phyloP scores from a whole-genome alignment of 2,888 invertebrate species.

The Eristalis intricaria region DNA sequence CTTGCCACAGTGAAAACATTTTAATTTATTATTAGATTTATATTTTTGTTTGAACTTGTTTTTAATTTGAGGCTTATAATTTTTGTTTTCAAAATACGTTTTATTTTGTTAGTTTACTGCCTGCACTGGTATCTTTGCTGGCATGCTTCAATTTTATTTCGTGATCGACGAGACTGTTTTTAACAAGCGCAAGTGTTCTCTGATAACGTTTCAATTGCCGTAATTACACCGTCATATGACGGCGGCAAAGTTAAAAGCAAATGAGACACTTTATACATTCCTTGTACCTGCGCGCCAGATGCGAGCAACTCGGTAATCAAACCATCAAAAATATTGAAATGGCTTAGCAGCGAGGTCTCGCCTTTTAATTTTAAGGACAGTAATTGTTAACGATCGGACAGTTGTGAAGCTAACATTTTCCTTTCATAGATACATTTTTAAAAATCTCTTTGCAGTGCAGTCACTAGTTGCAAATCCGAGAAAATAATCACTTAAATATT shows the following conservation, averaged over 20 bases:
- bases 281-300: constrained; percentile 77
- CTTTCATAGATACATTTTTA: constrained; percentile 42
- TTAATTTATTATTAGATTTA: no score
- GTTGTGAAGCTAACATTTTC: constrained; percentile 33
- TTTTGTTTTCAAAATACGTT: constrained; percentile 62
- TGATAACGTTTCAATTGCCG: no score
- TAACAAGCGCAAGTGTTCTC: constrained; percentile 77
- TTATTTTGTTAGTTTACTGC: constrained; percentile 72
- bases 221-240: constrained; percentile 77
- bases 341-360: not conserved
- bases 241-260: constrained; percentile 76
- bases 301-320: constrained; percentile 73
- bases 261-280: constrained; percentile 77
- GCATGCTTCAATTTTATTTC: constrained; percentile 58
- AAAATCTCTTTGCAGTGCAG: constrained; percentile 33
- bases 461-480: constrained; percentile 18
- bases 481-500: constrained; percentile 42
- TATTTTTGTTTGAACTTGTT: constrained; percentile 47
- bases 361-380: not conserved
- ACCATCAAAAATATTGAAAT: constrained; percentile 2
- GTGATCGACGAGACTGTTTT: constrained; percentile 74
- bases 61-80: no score
- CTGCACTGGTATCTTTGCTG: constrained; percentile 73
- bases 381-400: constrained; percentile 17
- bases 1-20: no score